phyloP scores from a whole-genome alignment of 2,888 invertebrate species.

The Ophion costatus region DNA sequence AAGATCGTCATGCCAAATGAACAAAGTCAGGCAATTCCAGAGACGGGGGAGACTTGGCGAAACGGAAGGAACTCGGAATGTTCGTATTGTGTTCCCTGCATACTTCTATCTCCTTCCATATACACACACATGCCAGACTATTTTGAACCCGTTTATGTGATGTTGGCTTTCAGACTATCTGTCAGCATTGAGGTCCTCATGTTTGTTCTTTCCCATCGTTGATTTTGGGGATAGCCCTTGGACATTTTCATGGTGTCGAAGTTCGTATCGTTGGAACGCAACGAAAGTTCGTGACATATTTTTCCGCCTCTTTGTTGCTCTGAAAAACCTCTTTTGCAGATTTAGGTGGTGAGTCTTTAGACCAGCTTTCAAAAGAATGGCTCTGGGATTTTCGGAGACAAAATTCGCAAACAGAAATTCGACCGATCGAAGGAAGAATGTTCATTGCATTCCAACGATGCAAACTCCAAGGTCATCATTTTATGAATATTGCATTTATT shows the following conservation, averaged over 20 bases:
- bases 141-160: background rate
- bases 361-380: too few species aligned
- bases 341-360: too few species aligned
- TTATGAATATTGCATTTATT: background rate
- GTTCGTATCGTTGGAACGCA: background rate
- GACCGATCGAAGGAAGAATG: too few species aligned
- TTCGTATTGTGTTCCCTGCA: background rate
- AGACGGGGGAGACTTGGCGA: constrained; percentile 24
- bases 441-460: too few species aligned
- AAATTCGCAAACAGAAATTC: too few species aligned
- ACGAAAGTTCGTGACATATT: background rate
- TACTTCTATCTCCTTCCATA: background rate
- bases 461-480: background rate
- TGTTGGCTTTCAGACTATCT: background rate
- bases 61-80: constrained; percentile 7
- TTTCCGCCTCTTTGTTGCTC: background rate
- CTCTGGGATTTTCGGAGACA: too few species aligned
- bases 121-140: background rate
- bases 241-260: background rate
- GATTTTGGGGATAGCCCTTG: background rate
- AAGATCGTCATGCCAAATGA: constrained; percentile 38
- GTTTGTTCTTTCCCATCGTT: background rate
- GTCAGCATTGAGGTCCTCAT: background rate
- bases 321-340: background rate
- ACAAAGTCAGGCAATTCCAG: constrained; percentile 33